Evolutionary conservation across 2,888 invertebrate species (phyloP).

Genomic region (Drosophila glabriapex): DNA sequence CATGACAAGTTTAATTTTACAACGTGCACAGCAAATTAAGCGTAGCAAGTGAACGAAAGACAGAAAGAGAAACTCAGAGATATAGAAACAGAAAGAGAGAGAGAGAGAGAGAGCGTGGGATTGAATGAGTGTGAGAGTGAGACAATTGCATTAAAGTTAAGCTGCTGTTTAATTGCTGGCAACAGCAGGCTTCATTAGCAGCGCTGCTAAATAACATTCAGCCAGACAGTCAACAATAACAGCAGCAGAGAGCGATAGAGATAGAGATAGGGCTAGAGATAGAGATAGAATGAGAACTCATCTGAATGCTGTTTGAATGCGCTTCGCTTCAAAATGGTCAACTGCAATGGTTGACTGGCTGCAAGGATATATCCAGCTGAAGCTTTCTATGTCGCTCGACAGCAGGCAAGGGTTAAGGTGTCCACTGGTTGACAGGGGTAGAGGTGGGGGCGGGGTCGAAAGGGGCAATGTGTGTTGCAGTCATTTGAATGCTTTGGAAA

Average conservation of each 20-base stretch:
- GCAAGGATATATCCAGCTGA: constrained; percentile 18
- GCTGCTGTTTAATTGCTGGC: constrained; percentile 76
- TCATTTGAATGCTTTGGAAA: constrained; percentile 79
- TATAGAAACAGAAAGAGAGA: background rate
- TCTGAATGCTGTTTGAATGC: constrained; percentile 75
- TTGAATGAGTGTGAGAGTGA: constrained; percentile 11
- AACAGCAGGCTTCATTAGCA: constrained; percentile 76
- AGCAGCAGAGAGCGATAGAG: background rate
- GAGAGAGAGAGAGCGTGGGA: background rate
- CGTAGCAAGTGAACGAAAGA: constrained; percentile 42
- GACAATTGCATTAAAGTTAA: constrained; percentile 71
- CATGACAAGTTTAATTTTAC: constrained; percentile 79
- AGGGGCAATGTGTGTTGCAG: constrained; percentile 37
- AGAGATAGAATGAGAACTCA: constrained; percentile 44
- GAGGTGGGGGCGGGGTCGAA: background rate
- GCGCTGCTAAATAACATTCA: constrained; percentile 71
- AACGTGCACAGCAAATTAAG: constrained; percentile 78
- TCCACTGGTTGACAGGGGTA: background rate
- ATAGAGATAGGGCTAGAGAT: too few relatives aligned
- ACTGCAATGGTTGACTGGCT: constrained; percentile 33
- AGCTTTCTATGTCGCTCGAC: background rate
- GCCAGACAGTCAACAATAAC: constrained; percentile 40
- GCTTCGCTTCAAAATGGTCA: constrained; percentile 51
- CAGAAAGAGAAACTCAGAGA: background rate
- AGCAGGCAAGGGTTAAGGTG: constrained; percentile 12